Evolutionary conservation across 2,113 vertebrate genomes (phyloP).

Genomic region (Antennarius striatus): DNA sequence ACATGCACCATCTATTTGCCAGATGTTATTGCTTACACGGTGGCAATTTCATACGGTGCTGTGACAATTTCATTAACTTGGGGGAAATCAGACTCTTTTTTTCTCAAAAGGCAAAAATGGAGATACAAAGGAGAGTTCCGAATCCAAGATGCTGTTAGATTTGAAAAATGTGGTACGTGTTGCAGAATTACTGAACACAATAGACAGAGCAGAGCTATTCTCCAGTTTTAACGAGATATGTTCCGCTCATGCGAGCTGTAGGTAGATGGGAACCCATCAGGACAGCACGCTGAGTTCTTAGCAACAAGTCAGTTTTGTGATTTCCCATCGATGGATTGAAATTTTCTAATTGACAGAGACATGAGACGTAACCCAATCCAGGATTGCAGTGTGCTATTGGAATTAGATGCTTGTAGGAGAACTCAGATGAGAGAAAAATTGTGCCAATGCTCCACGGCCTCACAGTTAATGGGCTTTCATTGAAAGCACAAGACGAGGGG

Average conservation of each 20-base stretch:
- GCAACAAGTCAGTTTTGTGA: constrained; percentile 25
- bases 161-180: constrained; percentile 48
- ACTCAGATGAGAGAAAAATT: constrained; percentile 20
- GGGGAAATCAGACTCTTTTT: constrained; percentile 55
- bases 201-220: constrained; percentile 48
- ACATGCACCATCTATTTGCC: constrained; percentile 79
- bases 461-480: constrained; percentile 51
- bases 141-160: constrained; percentile 42
- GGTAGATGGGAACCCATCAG: constrained; percentile 50
- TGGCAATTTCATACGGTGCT: constrained; percentile 79
- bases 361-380: constrained; percentile 50
- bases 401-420: constrained; percentile 7
- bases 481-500: constrained; percentile 54
- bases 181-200: constrained; percentile 60
- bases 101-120: constrained; percentile 25
- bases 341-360: constrained; percentile 51
- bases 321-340: constrained; percentile 21
- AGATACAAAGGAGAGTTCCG: constrained; percentile 12
- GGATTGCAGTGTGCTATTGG: constrained; percentile 29
- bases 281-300: constrained; percentile 41
- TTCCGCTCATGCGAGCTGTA: constrained; percentile 43
- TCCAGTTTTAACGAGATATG: constrained; percentile 70
- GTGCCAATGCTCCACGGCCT: constrained; percentile 19
- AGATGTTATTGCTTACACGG: constrained; percentile 80
- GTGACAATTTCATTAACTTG: constrained; percentile 80